Conservation (phyloP, 2,888 invertebrate genomes). For the Drepana falcataria region DNA sequence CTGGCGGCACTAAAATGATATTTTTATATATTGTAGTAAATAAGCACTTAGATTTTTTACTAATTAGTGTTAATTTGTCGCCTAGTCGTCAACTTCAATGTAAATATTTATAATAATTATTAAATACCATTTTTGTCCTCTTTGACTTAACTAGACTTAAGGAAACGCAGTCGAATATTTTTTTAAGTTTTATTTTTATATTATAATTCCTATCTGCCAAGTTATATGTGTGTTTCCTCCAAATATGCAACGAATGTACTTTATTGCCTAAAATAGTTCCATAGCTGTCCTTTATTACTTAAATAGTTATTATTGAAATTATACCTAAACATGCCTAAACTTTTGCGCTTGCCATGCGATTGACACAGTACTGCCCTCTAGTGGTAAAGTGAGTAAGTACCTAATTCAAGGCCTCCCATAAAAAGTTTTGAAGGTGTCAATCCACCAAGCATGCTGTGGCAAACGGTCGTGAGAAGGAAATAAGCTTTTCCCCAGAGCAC, state of each 20-base stretch:
- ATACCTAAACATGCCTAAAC: no score
- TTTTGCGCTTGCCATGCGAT: no score
- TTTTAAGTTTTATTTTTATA: slow-evolving; percentile 2
- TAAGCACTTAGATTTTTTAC: slow-evolving; percentile 13
- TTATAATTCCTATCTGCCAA: no score
- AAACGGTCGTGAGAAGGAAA: no score
- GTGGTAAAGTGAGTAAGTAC: no score
- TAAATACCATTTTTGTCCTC: slow-evolving; percentile 27
- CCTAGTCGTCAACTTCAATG: slow-evolving; percentile 38
- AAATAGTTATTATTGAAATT: no score
- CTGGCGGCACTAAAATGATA: slow-evolving; percentile 16
- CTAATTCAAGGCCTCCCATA: no score
- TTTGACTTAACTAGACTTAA: slow-evolving; percentile 20
- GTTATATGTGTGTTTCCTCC: background rate
- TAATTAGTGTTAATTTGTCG: slow-evolving; percentile 28
- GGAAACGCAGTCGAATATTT: slow-evolving; percentile 13
- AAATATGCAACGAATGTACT: background rate
- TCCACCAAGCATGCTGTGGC: no score
- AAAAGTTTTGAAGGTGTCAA: no score
- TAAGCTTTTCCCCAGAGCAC: no score
- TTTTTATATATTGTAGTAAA: slow-evolving; percentile 21
- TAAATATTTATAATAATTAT: slow-evolving; percentile 16
- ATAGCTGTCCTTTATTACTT: no score
- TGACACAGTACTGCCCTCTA: no score
- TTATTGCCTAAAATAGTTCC: background rate